Evolutionary conservation across 2,113 vertebrate genomes (phyloP).

Genomic region (Phasianus colchicus): DNA sequence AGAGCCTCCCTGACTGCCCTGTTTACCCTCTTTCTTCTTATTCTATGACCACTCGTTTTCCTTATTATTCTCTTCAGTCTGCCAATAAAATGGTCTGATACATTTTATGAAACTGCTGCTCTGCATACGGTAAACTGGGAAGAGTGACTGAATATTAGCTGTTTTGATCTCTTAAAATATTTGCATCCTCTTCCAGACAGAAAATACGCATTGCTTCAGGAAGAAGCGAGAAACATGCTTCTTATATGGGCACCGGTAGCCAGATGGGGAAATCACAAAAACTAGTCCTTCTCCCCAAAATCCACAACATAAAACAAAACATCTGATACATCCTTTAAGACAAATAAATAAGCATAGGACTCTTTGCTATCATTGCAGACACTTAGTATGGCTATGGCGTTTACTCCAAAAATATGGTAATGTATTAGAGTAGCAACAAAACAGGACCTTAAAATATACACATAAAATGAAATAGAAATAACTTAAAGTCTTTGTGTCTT

Average conservation of each 20-base stretch:
- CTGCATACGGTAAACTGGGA: background rate
- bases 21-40: background rate
- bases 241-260: background rate
- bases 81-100: background rate
- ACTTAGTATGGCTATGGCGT: background rate
- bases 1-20: background rate
- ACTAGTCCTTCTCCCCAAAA: background rate
- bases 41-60: background rate
- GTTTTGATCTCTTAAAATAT: background rate
- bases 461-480: background rate
- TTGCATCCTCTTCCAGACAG: background rate
- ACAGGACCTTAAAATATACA: background rate
- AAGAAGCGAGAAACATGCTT: background rate
- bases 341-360: background rate
- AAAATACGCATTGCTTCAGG: background rate
- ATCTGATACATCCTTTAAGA: background rate
- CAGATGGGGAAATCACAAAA: background rate
- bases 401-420: background rate
- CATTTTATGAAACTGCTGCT: background rate
- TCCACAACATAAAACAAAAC: fast-evolving
- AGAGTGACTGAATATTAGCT: background rate
- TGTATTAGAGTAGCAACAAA: background rate
- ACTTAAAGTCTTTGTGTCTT: background rate
- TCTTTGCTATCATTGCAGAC: background rate
- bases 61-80: background rate